Evolutionary conservation across 2,888 invertebrate species (phyloP), one percentile per base, ranked within the genome.

Genomic region (Drosophila kokeensis): DNA sequence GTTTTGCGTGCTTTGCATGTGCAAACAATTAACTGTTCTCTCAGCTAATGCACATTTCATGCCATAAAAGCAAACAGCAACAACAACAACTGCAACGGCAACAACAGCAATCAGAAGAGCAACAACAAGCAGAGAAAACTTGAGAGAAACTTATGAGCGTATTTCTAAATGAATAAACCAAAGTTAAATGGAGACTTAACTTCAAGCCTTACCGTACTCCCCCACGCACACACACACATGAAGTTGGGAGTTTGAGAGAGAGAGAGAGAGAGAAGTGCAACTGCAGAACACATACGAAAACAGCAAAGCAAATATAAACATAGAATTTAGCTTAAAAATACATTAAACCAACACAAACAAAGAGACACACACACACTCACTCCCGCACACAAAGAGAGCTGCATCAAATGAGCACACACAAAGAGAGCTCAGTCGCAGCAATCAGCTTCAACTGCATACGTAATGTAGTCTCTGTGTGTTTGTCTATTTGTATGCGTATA

Each of bases 241-340:
- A 8, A 24, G 21, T 15, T 24, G 24, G 4, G 7, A 42, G 24
- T 24, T 2, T 8, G 7, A 15, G 45, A 45, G 21, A 8, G 21
- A 45, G 21, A 8, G 21, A 45, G 74, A 57, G 59, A 48, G 40
- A 50, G 60, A 67, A 63, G 36, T 61, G 71, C 63, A 76, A 73
- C 73, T 58, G 60, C 34, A 74, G 69, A 80, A 79, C 75, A 82
- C 70, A 78, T 74, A 70, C 81, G 73, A 81, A 76, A 81, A 85
- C 90, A 85, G 73, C 75, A 87, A 74, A 69, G 76, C 81, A 89
- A 87, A 87, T 89, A 89, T 83, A 87, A 87, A 87, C 87, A 87
- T 83, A 85, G 87, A 89, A 81, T 87, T 87, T 89, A 89, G 87
- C 90, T 87, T 87, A 87, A 87, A 87, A 87, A 87, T 87, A 87